Base-by-base conservation (phyloP, 2,797 vertebrate genomes). In the Myotis daubentonii region DNA sequence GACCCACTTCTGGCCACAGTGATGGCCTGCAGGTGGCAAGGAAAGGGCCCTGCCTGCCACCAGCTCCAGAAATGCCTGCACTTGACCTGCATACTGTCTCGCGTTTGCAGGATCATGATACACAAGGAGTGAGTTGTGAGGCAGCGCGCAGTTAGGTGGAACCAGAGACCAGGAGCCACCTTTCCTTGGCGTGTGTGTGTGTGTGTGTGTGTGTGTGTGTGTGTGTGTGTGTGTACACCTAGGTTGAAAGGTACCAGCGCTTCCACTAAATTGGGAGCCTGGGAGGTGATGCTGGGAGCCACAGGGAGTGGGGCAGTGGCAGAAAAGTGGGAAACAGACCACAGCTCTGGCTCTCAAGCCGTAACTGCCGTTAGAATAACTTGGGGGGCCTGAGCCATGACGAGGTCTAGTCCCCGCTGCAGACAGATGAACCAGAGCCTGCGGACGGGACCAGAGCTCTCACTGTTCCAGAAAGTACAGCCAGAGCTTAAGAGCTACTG, bases 11-110 rank as follows among this genome's bases (percentile, higher is more conserved):
- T 97, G 98, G 97, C 94, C 33, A 0, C 97, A 62, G 93, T 94
- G 95, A 98, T 98, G 98, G 98, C 98, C 98, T 97, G 97, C 60
- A n/a, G 96, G 98, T 98, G 98, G 98, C 97, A 98, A 95, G 98
- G 97, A 98, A 94, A 96, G n/a, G 4, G 98, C 96, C 97, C 97
- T 95, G 96, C 97, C 97, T 98, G 98, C 95, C 6, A 9, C 47
- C 17, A 80, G 96, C 98, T 98, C 98, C 97, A 96, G 95, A 98
- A 98, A 96, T 97, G 98, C 97, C 97, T 97, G 93, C 96, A 94
- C 85, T 97, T 98, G 97, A 97, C 98, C 98, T 98, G 98, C 97
- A 89, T 98, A 97, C 97, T 97, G 96, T 98, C 95, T 98, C 79
- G 92, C 87, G 91, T 98, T 97, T 97, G 93, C n/a, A 3, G 95